These are phyloP conservation scores for Himalopsyche tibetana DNA, from an alignment of 2,888 invertebrate genomes.

Conservation along the genomic window DNA sequence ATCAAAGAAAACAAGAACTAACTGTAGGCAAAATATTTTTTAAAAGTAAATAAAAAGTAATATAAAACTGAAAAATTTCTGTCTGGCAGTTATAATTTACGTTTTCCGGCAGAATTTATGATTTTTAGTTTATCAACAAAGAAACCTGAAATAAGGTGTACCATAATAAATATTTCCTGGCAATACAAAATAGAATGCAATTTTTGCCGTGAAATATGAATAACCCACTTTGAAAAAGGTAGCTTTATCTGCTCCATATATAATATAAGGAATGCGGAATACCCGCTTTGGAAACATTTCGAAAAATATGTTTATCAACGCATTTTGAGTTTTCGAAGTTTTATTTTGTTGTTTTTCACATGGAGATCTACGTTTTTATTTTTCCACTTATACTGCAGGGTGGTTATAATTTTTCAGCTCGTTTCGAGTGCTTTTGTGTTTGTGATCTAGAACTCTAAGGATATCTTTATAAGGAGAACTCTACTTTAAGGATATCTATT, in stretches of 20 bases:
- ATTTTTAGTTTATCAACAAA: too few species aligned
- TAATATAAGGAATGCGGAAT: neutral
- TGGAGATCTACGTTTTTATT: neutral
- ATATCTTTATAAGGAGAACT: too few species aligned
- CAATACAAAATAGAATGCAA: neutral
- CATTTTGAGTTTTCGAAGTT: neutral
- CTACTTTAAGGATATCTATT: too few species aligned
- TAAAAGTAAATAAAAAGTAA: too few species aligned
- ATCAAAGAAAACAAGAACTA: too few species aligned
- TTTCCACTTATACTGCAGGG: neutral
- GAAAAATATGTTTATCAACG: slow-evolving; percentile 36
- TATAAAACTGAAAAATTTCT: too few species aligned
- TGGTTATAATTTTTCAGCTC: neutral
- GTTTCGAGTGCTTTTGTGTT: too few species aligned
- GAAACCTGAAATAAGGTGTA: too few species aligned
- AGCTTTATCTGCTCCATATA: neutral
- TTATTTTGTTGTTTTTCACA: neutral
- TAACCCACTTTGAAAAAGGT: neutral
- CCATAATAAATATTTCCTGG: neutral
- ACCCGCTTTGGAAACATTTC: neutral
- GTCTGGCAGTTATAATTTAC: too few species aligned
- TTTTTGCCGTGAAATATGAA: neutral
- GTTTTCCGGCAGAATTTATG: too few species aligned
- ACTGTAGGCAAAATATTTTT: too few species aligned
- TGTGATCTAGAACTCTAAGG: too few species aligned